Evolutionary conservation across 2,797 vertebrate species (phyloP).

Genomic region (Chiroxiphia lanceolata): DNA sequence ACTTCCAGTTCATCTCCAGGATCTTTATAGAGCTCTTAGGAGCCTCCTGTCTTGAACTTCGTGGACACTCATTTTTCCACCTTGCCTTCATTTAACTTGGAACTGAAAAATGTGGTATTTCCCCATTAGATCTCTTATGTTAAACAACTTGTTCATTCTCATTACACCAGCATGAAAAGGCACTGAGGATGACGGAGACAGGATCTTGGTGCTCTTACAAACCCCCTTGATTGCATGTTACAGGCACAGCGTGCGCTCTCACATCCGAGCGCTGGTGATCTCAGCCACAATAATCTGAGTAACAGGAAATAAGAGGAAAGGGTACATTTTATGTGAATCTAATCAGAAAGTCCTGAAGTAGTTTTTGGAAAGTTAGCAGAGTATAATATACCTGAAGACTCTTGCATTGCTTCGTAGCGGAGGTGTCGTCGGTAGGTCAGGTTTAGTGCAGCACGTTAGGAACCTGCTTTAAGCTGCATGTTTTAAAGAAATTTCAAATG

Average conservation of each 20-base stretch:
- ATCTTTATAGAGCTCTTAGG: not conserved
- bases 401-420: not conserved
- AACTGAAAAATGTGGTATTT: not conserved
- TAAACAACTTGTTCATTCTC: not conserved
- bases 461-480: not conserved
- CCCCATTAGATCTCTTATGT: not conserved
- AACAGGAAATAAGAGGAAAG: constrained; percentile 4
- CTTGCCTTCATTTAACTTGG: not conserved
- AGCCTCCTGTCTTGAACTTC: not conserved
- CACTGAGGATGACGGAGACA: not conserved
- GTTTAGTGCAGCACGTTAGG: accelerated
- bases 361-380: constrained; percentile 19
- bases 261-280: accelerated
- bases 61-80: not conserved
- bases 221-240: not conserved
- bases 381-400: not conserved
- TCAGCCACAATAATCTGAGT: constrained; percentile 22
- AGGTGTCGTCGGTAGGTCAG: accelerated
- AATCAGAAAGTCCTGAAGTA: constrained; percentile 58
- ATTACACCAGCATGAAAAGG: not conserved
- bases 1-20: not conserved
- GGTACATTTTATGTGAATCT: constrained; percentile 62
- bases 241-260: constrained; percentile 15
- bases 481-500: not conserved
- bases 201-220: not conserved